Percentiles rank a stretch among this genome's conserved stretches.
phyloP scores from a whole-genome alignment of 1,140 invertebrate genomes.

The Lasioglossum baleicum region DNA sequence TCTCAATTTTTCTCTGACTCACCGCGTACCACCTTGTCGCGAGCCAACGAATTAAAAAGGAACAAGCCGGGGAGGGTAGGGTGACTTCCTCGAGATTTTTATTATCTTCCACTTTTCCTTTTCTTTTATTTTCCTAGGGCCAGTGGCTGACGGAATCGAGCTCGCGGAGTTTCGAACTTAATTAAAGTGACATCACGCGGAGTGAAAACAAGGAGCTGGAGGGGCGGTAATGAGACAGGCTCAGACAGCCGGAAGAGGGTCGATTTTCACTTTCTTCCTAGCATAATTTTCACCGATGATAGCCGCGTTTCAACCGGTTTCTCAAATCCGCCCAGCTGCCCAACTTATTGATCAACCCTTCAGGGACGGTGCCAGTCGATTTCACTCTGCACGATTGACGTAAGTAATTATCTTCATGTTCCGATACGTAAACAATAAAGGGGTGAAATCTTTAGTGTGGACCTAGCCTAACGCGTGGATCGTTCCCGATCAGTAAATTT shows the following conservation, averaged over 20 bases:
- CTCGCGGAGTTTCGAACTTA: constrained; percentile 27
- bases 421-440: too few species aligned
- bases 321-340: too few species aligned
- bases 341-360: too few species aligned
- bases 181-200: constrained; percentile 19
- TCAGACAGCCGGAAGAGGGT: not conserved
- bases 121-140: not conserved
- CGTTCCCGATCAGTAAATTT: not conserved
- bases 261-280: not conserved
- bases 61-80: too few species aligned
- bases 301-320: not conserved
- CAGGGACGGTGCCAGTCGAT: too few species aligned
- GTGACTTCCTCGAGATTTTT: not conserved
- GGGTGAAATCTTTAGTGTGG: too few species aligned
- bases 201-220: not conserved
- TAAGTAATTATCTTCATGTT: too few species aligned
- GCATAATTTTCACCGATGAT: not conserved
- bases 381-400: too few species aligned
- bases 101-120: not conserved
- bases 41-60: constrained; percentile 6
- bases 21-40: not conserved
- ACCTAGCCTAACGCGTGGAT: too few species aligned
- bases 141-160: not conserved
- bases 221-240: not conserved
- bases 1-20: constrained; percentile 9